Percentiles rank a stretch among this genome's conserved stretches.
These are phyloP conservation scores for Remorina albescens DNA, from an alignment of 2,797 vertebrate genomes.

Conservation along the genomic window DNA sequence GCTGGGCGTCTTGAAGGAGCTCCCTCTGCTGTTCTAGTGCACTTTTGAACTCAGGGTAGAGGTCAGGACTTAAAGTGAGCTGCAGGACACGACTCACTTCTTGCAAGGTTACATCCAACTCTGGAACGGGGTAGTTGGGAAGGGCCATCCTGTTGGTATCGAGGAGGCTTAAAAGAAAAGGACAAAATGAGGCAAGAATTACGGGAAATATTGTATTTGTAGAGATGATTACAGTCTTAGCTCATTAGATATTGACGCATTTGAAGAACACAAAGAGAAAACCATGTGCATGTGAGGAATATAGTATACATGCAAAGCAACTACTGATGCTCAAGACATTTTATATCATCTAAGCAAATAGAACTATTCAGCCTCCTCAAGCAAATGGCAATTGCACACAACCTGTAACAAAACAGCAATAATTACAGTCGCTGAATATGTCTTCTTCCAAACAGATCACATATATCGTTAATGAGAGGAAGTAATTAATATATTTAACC, in stretches of 20 bases:
- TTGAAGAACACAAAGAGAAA: not conserved
- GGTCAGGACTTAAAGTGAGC: constrained; percentile 81
- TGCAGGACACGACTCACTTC: constrained; percentile 85
- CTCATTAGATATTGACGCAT: not conserved
- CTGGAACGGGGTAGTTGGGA: constrained; percentile 82
- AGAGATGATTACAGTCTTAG: not conserved
- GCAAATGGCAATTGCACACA: not conserved
- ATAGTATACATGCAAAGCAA: not conserved
- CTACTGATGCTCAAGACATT: not conserved
- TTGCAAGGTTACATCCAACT: constrained; percentile 81
- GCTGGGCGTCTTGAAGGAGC: constrained; percentile 74
- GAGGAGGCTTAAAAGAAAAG: constrained; percentile 21
- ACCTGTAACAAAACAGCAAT: not conserved
- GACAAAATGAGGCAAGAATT: not conserved
- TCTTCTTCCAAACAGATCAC: not conserved
- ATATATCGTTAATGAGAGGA: not conserved
- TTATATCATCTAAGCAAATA: not conserved
- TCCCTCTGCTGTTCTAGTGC: constrained; percentile 76
- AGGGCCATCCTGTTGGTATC: constrained; percentile 79
- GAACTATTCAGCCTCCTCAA: not conserved
- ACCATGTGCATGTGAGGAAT: not conserved
- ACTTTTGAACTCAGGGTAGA: constrained; percentile 77
- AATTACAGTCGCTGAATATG: not conserved
- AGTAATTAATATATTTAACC: not conserved
- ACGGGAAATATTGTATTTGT: not conserved